Evolutionary conservation across 1,140 invertebrate genomes (phyloP), one percentile per base, ranked within the genome.

Genomic region (Diabrotica virgifera): DNA sequence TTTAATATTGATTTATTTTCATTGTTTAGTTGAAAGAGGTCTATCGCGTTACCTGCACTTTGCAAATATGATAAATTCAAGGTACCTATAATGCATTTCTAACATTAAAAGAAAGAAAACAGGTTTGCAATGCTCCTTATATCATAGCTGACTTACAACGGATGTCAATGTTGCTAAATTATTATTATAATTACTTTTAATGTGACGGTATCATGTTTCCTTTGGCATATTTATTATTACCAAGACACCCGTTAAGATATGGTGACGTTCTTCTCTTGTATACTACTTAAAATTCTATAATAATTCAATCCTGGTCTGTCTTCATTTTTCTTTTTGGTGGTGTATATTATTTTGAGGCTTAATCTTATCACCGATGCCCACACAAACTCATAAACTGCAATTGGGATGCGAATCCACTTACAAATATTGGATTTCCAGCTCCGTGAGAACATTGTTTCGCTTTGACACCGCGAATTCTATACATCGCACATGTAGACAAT

Each of bases 171-270:
- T 63, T 62, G 63, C 65, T 72, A 70, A 72, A 70, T 70, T 72
- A 72, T 72, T 70, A 72, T 72, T 72, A 72, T 72, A 72, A 72
- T 72, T 72, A 72, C 71, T 72, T 72, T 72, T 72, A 72, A 72
- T 72, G 71, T 64, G 59, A 36, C 69, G 35, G 71, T 72, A 72
- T 72, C 71, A 72, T 67, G 71, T 72, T 72, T 67, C 71, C 50
- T 36, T 53, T 70, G 71, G 62, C 71, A 72, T 72, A 70, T 72
- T 72, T 72, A 72, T 72, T 72, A 67, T 72, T 70, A 63, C 59
- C 63, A 52, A 52, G 65, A 55, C 65, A 59, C 61, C 65, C 58
- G 63, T 67, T 64, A 65, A 70, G 69, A 70, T 70, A 70, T 53
- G 60, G 53, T 13, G 60, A 62, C 60, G 52, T 62, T 53, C 59